Percentiles rank a stretch among this genome's conserved stretches.
Conservation (phyloP, 1,140 invertebrate genomes). For the Nephotettix cincticeps region DNA sequence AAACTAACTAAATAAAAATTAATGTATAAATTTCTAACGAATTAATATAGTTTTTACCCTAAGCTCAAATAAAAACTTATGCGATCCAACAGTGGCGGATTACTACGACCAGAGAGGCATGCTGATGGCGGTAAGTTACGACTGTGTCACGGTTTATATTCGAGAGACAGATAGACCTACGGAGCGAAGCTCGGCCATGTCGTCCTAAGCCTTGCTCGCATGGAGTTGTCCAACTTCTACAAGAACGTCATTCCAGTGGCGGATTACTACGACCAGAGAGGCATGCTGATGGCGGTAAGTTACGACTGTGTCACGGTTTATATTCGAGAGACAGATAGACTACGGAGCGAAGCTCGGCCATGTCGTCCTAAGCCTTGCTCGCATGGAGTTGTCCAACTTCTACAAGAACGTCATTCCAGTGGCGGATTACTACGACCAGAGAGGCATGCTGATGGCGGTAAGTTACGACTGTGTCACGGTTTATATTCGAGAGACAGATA, state of each 20-base stretch:
- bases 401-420: slow-evolving; percentile 86
- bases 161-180: slow-evolving; percentile 85
- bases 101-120: slow-evolving; percentile 86
- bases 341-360: slow-evolving; percentile 85
- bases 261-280: slow-evolving; percentile 85
- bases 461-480: too few species aligned
- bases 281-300: slow-evolving; percentile 78
- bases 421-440: slow-evolving; percentile 85
- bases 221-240: slow-evolving; percentile 87
- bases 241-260: slow-evolving; percentile 86
- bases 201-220: slow-evolving; percentile 76
- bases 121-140: slow-evolving; percentile 69
- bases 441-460: slow-evolving; percentile 77
- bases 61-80: too few species aligned
- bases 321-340: slow-evolving; percentile 80
- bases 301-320: too few species aligned
- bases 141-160: too few species aligned
- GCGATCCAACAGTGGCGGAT: slow-evolving; percentile 83
- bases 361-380: slow-evolving; percentile 78
- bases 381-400: slow-evolving; percentile 87
- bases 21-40: too few species aligned
- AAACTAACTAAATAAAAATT: too few species aligned
- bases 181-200: slow-evolving; percentile 85
- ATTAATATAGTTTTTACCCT: too few species aligned
- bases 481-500: slow-evolving; percentile 78